Percentiles rank a stretch among this genome's conserved stretches.
Conservation (phyloP, 2,113 vertebrate genomes). For the Sigmodon hispidus region DNA sequence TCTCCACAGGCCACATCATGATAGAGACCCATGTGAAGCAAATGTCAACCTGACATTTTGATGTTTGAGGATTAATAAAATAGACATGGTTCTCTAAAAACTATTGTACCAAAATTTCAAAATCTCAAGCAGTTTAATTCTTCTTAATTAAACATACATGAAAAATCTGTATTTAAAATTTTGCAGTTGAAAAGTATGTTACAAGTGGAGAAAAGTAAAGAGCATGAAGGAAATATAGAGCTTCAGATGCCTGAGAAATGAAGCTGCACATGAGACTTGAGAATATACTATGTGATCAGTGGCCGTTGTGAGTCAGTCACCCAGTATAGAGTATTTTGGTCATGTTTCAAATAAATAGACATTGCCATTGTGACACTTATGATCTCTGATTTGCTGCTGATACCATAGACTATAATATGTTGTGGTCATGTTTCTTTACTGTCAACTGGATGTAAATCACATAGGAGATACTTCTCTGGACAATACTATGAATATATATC, state of each 20-base stretch:
- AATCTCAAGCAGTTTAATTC: not conserved
- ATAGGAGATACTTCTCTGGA: not conserved
- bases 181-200: not conserved
- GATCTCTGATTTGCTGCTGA: too few species aligned
- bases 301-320: fast-evolving
- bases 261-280: fast-evolving
- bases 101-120: not conserved
- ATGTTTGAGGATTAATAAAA: not conserved
- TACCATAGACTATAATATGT: too few species aligned
- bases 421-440: not conserved
- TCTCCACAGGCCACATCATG: not conserved
- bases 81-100: fast-evolving
- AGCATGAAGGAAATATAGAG: fast-evolving
- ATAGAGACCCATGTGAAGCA: not conserved
- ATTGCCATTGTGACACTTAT: not conserved
- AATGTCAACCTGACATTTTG: not conserved
- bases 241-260: fast-evolving
- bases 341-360: not conserved
- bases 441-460: not conserved
- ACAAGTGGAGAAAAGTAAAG: not conserved
- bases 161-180: not conserved
- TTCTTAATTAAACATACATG: not conserved
- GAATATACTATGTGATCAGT: fast-evolving
- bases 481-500: not conserved
- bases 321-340: too few species aligned